Conservation (phyloP, 2,797 vertebrate genomes). For the Helostoma temminkii region DNA sequence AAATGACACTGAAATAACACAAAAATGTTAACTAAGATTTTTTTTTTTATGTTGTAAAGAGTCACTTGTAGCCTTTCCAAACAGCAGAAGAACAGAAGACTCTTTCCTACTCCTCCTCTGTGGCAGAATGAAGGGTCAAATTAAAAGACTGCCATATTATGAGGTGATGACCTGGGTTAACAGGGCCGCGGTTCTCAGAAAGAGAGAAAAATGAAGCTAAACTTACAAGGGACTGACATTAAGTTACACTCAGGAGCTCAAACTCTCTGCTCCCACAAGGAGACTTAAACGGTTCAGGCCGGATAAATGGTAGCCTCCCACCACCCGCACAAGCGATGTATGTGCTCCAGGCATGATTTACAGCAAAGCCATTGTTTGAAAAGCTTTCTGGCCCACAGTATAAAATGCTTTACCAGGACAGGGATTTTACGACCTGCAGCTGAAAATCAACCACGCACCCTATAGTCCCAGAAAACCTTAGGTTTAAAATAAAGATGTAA, state of each 20-base stretch:
- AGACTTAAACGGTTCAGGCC: constrained; percentile 61
- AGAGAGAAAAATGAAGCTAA: constrained; percentile 60
- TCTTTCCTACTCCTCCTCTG: constrained; percentile 27
- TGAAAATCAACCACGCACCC: constrained; percentile 69
- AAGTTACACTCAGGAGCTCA: constrained; percentile 41
- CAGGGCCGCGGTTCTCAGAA: constrained; percentile 28
- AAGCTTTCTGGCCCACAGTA: constrained; percentile 72
- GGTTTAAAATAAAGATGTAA: constrained; percentile 78
- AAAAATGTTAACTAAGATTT: constrained; percentile 2
- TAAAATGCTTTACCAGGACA: constrained; percentile 82
- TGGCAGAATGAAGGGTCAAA: constrained; percentile 43
- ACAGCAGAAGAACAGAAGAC: constrained; percentile 35
- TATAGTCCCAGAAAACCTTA: constrained; percentile 40
- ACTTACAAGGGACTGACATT: constrained; percentile 61
- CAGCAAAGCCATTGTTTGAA: constrained; percentile 76
- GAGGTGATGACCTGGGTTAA: constrained; percentile 53
- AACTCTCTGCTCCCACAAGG: constrained; percentile 58
- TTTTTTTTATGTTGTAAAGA: constrained; percentile 36
- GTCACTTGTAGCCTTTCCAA: constrained; percentile 24
- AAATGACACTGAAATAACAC: not conserved
- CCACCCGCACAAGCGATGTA: constrained; percentile 53
- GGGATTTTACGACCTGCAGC: constrained; percentile 76
- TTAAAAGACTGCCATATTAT: constrained; percentile 58
- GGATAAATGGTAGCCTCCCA: constrained; percentile 72
- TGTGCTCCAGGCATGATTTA: constrained; percentile 78